Evolutionary conservation across 2,888 invertebrate genomes (phyloP).

Genomic region (Lathronympha strigana): DNA sequence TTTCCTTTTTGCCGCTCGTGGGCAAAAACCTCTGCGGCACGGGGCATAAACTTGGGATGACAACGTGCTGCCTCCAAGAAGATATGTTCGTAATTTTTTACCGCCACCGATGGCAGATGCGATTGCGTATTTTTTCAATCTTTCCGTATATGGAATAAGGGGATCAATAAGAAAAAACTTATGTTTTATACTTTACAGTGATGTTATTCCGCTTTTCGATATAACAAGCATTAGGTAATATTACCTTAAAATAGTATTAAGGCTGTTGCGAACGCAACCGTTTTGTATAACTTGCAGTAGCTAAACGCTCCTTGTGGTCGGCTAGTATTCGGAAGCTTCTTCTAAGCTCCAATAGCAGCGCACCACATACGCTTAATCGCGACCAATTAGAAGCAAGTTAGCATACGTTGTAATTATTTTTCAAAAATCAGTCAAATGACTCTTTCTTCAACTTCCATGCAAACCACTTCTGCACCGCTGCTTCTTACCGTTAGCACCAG

Average conservation of each 20-base stretch:
- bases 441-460: too few relatives aligned
- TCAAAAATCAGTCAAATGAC: too few relatives aligned
- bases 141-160: constrained; percentile 27
- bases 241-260: not conserved
- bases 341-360: too few relatives aligned
- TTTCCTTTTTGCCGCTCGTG: constrained; percentile 52
- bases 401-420: too few relatives aligned
- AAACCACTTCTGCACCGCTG: too few relatives aligned
- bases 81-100: constrained; percentile 47
- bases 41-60: constrained; percentile 54
- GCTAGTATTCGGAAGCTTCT: too few relatives aligned
- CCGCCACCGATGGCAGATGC: constrained; percentile 41
- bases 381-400: too few relatives aligned
- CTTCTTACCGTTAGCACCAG: too few relatives aligned
- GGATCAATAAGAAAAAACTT: constrained; percentile 23
- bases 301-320: too few relatives aligned
- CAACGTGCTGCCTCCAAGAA: constrained; percentile 45
- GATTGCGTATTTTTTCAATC: constrained; percentile 49
- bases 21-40: constrained; percentile 52
- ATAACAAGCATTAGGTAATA: constrained; percentile 10
- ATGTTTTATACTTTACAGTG: constrained; percentile 20
- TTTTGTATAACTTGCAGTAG: not conserved
- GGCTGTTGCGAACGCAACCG: not conserved
- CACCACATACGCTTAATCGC: too few relatives aligned
- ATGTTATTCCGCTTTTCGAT: not conserved